phyloP scores from a whole-genome alignment of 1,140 invertebrate genomes.

The Drosophila rhopaloa region DNA sequence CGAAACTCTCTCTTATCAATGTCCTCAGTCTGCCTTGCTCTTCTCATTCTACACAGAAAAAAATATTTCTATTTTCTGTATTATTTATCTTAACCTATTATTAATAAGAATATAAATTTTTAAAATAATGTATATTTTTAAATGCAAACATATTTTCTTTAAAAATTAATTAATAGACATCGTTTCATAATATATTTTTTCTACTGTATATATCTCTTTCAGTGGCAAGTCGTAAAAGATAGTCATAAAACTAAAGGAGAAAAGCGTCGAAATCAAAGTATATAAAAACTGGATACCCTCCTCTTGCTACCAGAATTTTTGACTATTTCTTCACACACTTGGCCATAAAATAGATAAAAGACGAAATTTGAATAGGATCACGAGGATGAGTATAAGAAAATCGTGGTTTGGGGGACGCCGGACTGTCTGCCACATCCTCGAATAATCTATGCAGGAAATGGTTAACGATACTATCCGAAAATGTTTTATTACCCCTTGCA shows the following conservation, averaged over 20 bases:
- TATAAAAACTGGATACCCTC: constrained; percentile 60
- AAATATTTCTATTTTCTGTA: not conserved
- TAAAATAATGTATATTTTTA: not conserved
- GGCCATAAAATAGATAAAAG: constrained; percentile 77
- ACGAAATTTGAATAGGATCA: constrained; percentile 73
- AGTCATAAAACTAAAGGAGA: constrained; percentile 72
- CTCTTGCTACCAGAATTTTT: constrained; percentile 43
- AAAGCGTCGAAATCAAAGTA: constrained; percentile 72
- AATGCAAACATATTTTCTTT: no score
- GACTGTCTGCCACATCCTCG: constrained; percentile 52
- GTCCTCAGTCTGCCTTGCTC: constrained; percentile 8
- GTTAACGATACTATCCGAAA: constrained; percentile 64
- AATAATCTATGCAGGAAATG: constrained; percentile 67
- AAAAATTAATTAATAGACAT: no score
- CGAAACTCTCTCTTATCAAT: constrained; percentile 49
- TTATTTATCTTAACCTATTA: no score
- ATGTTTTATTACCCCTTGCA: constrained; percentile 57
- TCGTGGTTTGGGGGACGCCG: constrained; percentile 38
- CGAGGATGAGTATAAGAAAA: not conserved
- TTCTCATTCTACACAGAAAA: not conserved
- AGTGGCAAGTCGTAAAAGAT: constrained; percentile 67
- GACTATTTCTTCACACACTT: constrained; percentile 64
- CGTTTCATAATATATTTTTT: not conserved
- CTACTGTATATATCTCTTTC: constrained; percentile 48
- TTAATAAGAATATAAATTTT: no score